Evolutionary conservation across 2,113 vertebrate genomes (phyloP), one percentile per base, ranked within the genome.

Genomic region (Rhombomys opimus): DNA sequence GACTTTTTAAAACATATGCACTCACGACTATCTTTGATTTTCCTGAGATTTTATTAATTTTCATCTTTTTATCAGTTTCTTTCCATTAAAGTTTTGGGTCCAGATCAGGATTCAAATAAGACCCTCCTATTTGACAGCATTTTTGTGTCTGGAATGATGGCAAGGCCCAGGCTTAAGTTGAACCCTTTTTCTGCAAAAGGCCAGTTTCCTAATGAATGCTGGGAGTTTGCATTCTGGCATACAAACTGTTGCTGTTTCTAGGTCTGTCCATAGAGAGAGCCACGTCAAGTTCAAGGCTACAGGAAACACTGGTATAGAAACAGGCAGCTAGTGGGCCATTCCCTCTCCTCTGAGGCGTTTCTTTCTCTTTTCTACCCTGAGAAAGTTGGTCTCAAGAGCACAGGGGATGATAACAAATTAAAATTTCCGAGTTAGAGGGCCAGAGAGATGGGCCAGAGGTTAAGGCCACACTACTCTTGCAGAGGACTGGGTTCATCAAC

Each of bases 321-420:
- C 70, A 12, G 35, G 22, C 61, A 82, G 59, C 84, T 72, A 32
- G 46, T 73, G 6, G n/a, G 81, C 70, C 72, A 78, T 72, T 75
- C 65, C 5, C 14, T 54, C 50, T 63, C 54, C 35, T 67, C 30
- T 54, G 2, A 32, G 35, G 61, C 57, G 50, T 57, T 12, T 91
- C 20, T 54, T 30, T 59, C 14, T 93, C 63, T 84, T 85, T 75
- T 82, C 46, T 72, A 52, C 25, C 18, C 54, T 13, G 35, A 93
- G 63, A 89, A 96, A 91, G 23, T 46, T 84, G 75, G 22, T 78
- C 78, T 95, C 73, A 76, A 14, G 61, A 85, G 38, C 50, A 86
- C 3, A 52, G 35, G 50, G 59, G 10, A 61, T 68, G 32, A 63
- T 15, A 61, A 61, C 41, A 78, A 38, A 88, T 76, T 76, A 65